These are phyloP conservation scores for Steatocranus sp. DNA, from an alignment of 2,797 vertebrate species.

Conservation along the genomic window DNA sequence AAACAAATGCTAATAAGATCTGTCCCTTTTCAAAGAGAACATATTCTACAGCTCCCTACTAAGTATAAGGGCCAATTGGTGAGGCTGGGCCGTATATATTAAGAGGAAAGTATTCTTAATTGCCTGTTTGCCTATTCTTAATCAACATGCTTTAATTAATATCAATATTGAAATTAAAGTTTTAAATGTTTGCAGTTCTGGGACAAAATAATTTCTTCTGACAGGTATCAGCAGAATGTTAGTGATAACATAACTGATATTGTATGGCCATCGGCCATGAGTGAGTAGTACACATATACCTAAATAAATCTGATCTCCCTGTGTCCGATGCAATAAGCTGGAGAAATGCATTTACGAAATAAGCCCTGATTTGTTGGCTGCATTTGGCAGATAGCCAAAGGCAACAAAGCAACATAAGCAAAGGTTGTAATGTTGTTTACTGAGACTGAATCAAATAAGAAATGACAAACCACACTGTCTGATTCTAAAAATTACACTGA, in stretches of 20 bases:
- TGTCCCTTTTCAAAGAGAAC: conserved; percentile 74
- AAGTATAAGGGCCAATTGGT: conserved; percentile 45
- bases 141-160: conserved; percentile 17
- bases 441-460: conserved; percentile 73
- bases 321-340: conserved; percentile 52
- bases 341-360: conserved; percentile 69
- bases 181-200: background rate
- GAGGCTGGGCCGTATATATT: conserved; percentile 39
- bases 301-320: conserved; percentile 63
- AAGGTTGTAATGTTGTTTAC: conserved; percentile 71
- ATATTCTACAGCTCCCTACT: conserved; percentile 38
- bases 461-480: conserved; percentile 77
- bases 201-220: background rate
- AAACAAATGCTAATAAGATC: conserved; percentile 79
- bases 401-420: conserved; percentile 69
- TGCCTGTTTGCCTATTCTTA: background rate
- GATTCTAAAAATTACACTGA: conserved; percentile 68
- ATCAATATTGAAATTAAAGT: conserved; percentile 6
- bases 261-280: conserved; percentile 20
- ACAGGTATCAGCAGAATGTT: background rate
- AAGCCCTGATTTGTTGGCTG: conserved; percentile 67
- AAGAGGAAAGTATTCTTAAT: conserved; percentile 40
- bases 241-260: conserved; percentile 17
- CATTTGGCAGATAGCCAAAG: conserved; percentile 71
- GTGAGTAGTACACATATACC: conserved; percentile 46